A percentile compares a stretch with the other conserved stretches of the same genome.
phyloP scores from a whole-genome alignment of 1,140 invertebrate genomes.

The Diorhabda carinulata region DNA sequence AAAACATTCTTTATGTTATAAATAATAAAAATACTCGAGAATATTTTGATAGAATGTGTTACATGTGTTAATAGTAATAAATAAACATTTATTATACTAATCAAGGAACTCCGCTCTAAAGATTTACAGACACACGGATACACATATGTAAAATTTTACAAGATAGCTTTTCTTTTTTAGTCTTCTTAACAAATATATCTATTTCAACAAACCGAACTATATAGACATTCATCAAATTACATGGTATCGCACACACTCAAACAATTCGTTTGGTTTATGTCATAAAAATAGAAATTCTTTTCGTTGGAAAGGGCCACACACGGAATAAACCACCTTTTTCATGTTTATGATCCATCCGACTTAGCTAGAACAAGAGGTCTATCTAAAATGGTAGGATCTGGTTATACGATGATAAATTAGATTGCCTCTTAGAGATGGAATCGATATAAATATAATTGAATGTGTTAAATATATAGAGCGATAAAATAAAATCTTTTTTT shows the following conservation, averaged over 20 bases:
- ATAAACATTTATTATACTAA: constrained; percentile 3
- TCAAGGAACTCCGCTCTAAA: background rate
- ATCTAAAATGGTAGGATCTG: constrained; percentile 13
- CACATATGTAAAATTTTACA: background rate
- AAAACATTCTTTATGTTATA: no score
- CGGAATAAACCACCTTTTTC: constrained; percentile 8
- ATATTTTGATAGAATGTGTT: background rate
- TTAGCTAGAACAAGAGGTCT: background rate
- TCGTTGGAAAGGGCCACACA: constrained; percentile 7
- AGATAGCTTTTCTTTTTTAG: background rate
- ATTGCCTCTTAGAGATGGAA: constrained; percentile 16
- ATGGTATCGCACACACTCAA: background rate
- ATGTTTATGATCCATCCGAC: constrained; percentile 7
- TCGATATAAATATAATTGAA: no score
- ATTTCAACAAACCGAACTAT: constrained; percentile 1
- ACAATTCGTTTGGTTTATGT: constrained; percentile 4
- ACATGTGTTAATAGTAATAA: background rate
- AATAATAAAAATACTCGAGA: background rate
- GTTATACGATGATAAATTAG: constrained; percentile 29
- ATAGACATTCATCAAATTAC: constrained; percentile 2
- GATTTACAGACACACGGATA: background rate
- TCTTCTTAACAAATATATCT: background rate
- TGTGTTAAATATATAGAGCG: no score
- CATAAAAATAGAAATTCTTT: constrained; percentile 8
- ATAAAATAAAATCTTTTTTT: no score